Conservation (phyloP, 2,797 vertebrate genomes). For the Sparidentex hasta region DNA sequence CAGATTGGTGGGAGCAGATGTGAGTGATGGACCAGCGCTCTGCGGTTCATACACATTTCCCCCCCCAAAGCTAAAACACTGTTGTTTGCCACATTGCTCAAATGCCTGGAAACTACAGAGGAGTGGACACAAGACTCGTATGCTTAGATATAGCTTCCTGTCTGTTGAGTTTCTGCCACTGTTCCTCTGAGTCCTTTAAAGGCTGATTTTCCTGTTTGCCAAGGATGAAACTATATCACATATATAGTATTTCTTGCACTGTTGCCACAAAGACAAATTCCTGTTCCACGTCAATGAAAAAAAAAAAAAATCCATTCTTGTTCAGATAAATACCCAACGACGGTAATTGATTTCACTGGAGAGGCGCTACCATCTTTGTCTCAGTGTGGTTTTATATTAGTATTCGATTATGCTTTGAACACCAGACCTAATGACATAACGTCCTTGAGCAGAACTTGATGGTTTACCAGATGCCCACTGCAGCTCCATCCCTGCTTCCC, state of each 20-base stretch:
- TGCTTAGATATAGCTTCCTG: not conserved
- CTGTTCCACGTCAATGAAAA: not conserved
- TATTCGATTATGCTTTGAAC: constrained; percentile 23
- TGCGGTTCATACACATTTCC: constrained; percentile 25
- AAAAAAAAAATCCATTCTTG: not conserved
- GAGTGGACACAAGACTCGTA: constrained; percentile 5
- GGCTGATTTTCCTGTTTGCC: constrained; percentile 6
- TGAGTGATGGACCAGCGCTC: constrained; percentile 54
- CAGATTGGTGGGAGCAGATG: constrained; percentile 50
- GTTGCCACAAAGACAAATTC: constrained; percentile 13
- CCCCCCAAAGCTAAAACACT: constrained; percentile 24
- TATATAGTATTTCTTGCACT: constrained; percentile 13
- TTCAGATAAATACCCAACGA: constrained; percentile 9
- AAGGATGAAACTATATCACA: constrained; percentile 18
- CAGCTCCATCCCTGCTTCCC: constrained; percentile 21
- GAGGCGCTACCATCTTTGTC: constrained; percentile 1
- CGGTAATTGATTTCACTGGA: constrained; percentile 23
- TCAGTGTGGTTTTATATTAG: not conserved
- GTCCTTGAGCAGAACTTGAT: constrained; percentile 1
- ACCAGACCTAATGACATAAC: not conserved
- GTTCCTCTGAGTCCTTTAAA: not conserved
- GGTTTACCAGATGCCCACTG: constrained; percentile 8
- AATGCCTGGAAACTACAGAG: constrained; percentile 27
- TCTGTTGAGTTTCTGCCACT: constrained; percentile 11
- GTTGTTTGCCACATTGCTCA: constrained; percentile 34